Evolutionary conservation across 2,113 vertebrate species (phyloP).

Genomic region (Sinosuthora webbiana): DNA sequence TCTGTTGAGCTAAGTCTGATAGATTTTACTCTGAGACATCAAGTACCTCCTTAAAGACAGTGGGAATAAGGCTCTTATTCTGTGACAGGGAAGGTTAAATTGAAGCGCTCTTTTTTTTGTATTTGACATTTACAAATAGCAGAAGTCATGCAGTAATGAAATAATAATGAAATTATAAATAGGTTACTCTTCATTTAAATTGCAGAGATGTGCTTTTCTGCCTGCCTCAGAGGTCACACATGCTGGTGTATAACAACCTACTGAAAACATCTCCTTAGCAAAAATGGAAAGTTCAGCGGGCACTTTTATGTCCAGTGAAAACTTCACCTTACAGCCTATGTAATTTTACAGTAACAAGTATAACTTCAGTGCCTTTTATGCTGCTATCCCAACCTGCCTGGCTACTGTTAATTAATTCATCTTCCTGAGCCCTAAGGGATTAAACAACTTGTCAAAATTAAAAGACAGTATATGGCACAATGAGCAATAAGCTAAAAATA

Average conservation of each 20-base stretch:
- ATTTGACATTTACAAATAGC: constrained; percentile 51
- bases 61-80: background rate
- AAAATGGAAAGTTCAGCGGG: background rate
- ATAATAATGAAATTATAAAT: constrained; percentile 62
- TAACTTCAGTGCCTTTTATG: background rate
- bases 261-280: background rate
- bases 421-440: background rate
- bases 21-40: background rate
- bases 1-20: background rate
- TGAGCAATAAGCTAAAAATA: background rate
- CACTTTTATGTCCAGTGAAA: background rate
- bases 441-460: background rate
- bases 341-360: background rate
- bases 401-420: background rate
- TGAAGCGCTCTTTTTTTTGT: background rate
- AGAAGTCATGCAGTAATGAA: constrained; percentile 19
- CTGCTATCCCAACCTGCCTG: background rate
- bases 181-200: constrained; percentile 58
- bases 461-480: background rate
- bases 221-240: background rate
- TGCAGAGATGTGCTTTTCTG: constrained; percentile 47
- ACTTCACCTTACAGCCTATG: background rate
- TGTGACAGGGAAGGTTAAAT: constrained; percentile 37
- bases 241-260: background rate
- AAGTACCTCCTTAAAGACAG: background rate